Base-by-base conservation (phyloP, 2,113 vertebrate species). In the Cinclus cinclus region DNA sequence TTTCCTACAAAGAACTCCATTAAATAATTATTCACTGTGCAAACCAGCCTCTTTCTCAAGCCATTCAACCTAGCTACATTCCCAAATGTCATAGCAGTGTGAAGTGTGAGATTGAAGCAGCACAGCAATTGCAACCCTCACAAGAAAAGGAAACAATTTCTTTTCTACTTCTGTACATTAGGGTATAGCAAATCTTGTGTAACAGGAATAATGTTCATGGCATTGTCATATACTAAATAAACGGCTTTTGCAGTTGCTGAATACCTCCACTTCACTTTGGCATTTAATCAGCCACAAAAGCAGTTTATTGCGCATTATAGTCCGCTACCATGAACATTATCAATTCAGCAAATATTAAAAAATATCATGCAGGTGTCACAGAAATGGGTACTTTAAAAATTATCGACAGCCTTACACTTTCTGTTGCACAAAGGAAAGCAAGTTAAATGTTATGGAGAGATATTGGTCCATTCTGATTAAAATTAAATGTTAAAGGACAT, bases 201-300 rank as follows among this genome's bases (percentile, higher is more conserved):
- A 96, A 96, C 94, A 92, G 94, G 76, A 95, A 89, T 97, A 97
- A 97, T 81, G 76, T 90, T 95, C 93, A 78, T 44, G 71, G 90
- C 92, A 90, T 87, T 89, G 94, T 93, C 76, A 96, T 78, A 93
- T 28, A 94, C 92, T 93, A 92, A 96, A 96, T 95, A 97, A 96
- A 96, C 3, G 79, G 56, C 79, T 96, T 96, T 83, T 92, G 90
- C 85, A 92, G 85, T 93, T 95, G 76, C 88, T 78, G 94, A 96
- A 96, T 90, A 68, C 60, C 76, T 96, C 79, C 52, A 90, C 93
- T 86, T 95, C 90, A 89, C 93, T 96, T 93, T 90, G 92, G 93
- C 95, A 95, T 96, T 96, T 96, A 96, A 97, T 96, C 94, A 97
- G 90, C 90, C 94, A 96, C 96, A 96, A 94, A 95, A 96, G 94